Evolutionary conservation across 2,888 invertebrate genomes (phyloP), one percentile per base, ranked within the genome.

Genomic region (Proisotoma minuta): DNA sequence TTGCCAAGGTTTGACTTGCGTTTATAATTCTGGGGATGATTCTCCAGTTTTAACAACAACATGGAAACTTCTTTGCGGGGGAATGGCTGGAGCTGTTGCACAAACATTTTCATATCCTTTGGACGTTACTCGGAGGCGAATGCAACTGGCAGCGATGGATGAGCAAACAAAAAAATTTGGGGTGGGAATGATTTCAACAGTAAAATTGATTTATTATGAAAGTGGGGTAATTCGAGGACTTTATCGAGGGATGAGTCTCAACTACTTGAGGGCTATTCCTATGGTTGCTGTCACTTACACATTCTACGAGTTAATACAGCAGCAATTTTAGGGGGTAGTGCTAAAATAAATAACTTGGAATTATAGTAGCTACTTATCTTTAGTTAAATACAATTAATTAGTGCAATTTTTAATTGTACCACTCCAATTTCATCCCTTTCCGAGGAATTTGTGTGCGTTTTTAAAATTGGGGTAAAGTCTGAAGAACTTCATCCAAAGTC

Each of bases 251-350:
- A 91, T 94, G 89, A 90, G 89, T 69, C 87, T 93, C 75, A 93
- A 94, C 82, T 93, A 92, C 79, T 80, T 93, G 75, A 79, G 93
- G 62, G 92, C 91, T n/a, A 85, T 91, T 68, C 93, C 94, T n/a
- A 93, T 92, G 90, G 89, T 90, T 2, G 90, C 92, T 15, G 89
- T 91, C 12, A 91, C 91, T 52, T 93, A 93, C 80, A 85, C 91
- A 39, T 88, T 88, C 0, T 93, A 92, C 77, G 93, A 94, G 79
- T 78, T 89, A 15, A 87, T 89, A 83, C 91, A 91, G 77, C 90
- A 91, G 75, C 75, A n/a, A n/a, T n/a, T n/a, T n/a, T n/a, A n/a
- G n/a, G n/a, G n/a, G n/a, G n/a, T n/a, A n/a, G n/a, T n/a, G n/a
- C n/a, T n/a, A n/a, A n/a, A n/a, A n/a, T n/a, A n/a, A n/a, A n/a